Evolutionary conservation across 2,888 invertebrate genomes (phyloP), one percentile per base, ranked within the genome.

Genomic region (Drosophila percnosoma): DNA sequence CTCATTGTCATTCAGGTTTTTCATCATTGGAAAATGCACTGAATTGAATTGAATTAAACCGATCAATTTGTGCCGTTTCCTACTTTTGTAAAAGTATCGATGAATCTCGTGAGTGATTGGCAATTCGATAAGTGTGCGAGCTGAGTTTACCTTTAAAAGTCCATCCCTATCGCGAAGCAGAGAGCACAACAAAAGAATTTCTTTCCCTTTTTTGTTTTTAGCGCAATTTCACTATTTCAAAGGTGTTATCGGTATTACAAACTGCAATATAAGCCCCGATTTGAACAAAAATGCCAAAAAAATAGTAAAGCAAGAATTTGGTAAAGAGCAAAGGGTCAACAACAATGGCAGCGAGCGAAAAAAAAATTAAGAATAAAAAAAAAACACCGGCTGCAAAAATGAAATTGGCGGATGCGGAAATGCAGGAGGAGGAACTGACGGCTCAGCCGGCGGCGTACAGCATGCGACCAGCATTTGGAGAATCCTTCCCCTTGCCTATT

Each of bases 391-490:
- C 18, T 77, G 48, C 78, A 53, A 4, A 55, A 51, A 68, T 55
- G 68, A 21, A 58, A 54, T 1, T 54, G 60, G 15, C 31, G 33
- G 81, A 69, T 7, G 40, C 18, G 8, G 75, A 72, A 60, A 65
- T 59, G 36, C 49, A 55, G 11, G 57, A 67, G 18, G 78, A 72
- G 15, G 68, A 73, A 15, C 45, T 60, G 29, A 33, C 53, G n/a
- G 57, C 15, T 0, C 85, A 84, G 36, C 73, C 87, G 10, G 73
- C 89, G 11, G 77, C 90, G 0, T 90, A 90, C 49, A 90, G 78
- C 54, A 87, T 87, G 87, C 87, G 90, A 4, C 87, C 87, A 7
- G 87, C 73, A 2, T 90, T 87, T 64, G 90, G 90, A 0, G 90
- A 87, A 70, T 76, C 82, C n/a, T 87, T 87, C 53, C 90, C 87